A percentile compares a stretch with the other conserved stretches of the same genome.
These are phyloP conservation scores for Heliconius eleuchia DNA, from an alignment of 1,140 invertebrate species.

Conservation along the genomic window DNA sequence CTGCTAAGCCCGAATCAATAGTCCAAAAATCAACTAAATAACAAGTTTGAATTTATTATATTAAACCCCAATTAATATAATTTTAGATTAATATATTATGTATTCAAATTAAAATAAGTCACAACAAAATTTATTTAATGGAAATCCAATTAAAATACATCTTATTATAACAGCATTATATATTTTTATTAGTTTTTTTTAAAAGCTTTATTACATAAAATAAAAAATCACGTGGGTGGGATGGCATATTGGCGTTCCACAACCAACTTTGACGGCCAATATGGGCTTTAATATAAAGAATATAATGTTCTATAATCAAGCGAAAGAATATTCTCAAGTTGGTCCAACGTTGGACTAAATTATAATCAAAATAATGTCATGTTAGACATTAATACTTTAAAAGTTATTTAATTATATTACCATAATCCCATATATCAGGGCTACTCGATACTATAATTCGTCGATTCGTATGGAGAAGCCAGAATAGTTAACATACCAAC, in stretches of 20 bases:
- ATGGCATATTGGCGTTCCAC: not conserved
- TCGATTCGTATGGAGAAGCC: conserved; percentile 59
- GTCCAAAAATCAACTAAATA: not conserved
- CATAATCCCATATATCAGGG: conserved; percentile 62
- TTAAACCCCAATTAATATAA: not conserved
- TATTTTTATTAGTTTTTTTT: conserved; percentile 17
- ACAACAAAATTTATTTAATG: conserved; percentile 21
- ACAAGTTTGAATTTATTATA: not conserved
- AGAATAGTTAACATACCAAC: conserved; percentile 55
- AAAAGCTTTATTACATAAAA: conserved; percentile 33
- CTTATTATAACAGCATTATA: conserved; percentile 15
- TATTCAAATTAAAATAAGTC: conserved; percentile 15
- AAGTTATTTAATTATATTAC: conserved; percentile 58
- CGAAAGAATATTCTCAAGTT: not conserved
- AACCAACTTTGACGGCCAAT: not conserved
- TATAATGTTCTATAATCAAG: not conserved
- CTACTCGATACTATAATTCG: conserved; percentile 56
- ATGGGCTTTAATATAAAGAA: not conserved
- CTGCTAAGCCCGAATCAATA: not conserved
- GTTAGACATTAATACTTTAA: conserved; percentile 50
- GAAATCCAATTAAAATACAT: conserved; percentile 20
- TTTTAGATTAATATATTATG: not conserved
- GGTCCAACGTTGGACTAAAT: not conserved
- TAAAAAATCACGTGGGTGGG: conserved; percentile 29
- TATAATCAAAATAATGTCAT: conserved; percentile 45